Base-by-base conservation (phyloP, 2,113 vertebrate genomes). In the Oreotrochilus melanogaster region DNA sequence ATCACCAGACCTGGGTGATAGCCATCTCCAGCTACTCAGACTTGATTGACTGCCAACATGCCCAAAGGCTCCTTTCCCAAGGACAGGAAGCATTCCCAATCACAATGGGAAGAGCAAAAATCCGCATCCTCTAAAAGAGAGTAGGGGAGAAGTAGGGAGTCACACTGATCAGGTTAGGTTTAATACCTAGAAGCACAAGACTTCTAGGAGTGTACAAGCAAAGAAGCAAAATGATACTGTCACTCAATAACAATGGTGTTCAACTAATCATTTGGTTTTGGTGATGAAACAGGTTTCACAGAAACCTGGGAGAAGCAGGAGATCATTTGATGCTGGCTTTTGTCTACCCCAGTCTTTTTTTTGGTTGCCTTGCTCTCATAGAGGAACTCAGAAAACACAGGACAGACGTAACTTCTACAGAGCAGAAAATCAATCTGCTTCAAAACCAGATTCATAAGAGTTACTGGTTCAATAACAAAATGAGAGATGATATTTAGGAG, bases 41-140 rank as follows among this genome's bases (percentile, higher is more conserved):
- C 7, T 31, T 61, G 53, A 78, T 17, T 0, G 0, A 16, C 3
- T n/a, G 78, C 75, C 57, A 86, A 0, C 6, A 61, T 6, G 37
- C 25, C 69, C 53, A 85, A 23, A 78, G 28, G 72, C 10, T 64
- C 51, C 35, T n/a, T 79, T 62, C 21, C 71, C 86, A 39, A 64
- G 18, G 58, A 51, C 22, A 85, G 71, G 13, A 47, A 85, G 79
- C 37, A 37, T 64, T 47, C 17, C 51, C 81, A 87, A 78, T 58
- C 2, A 5, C 4, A 6, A 51, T 25, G 56, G 35, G 25, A 67
- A 80, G 6, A 64, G 17, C 19, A 5, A 22, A 5, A 33, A 31
- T 16, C 14, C 0, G 0, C 22, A n/a, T n/a, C 33, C 84, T 62
- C 78, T 69, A 54, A 71, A 81, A 86, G 30, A 23, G n/a, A 88